Conservation (phyloP, 2,888 invertebrate genomes). For the Leucophenga montana region DNA sequence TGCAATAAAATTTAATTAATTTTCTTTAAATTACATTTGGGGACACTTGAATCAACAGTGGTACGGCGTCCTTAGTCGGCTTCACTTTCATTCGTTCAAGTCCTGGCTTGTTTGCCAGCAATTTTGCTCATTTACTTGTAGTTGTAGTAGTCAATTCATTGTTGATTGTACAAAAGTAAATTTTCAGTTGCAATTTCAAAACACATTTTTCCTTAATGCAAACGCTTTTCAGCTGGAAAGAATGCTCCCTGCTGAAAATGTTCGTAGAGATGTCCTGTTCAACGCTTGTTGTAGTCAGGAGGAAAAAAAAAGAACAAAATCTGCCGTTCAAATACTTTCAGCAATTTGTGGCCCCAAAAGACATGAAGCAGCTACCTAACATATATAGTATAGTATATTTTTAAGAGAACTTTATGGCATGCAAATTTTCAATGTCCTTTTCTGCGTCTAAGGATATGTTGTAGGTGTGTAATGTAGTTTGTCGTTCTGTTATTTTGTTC, state of each 20-base stretch:
- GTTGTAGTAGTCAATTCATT: constrained; percentile 25
- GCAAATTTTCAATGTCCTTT: constrained; percentile 12
- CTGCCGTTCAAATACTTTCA: constrained; percentile 22
- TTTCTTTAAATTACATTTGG: constrained; percentile 27
- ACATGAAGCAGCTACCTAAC: constrained; percentile 6
- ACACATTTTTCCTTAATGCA: constrained; percentile 25
- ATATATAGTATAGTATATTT: too few species aligned
- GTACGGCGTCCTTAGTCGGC: not conserved
- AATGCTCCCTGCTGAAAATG: not conserved
- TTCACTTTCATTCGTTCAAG: not conserved
- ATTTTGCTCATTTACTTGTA: constrained; percentile 23
- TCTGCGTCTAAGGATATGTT: not conserved
- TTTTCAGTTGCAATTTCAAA: constrained; percentile 23
- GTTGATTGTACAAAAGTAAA: constrained; percentile 21
- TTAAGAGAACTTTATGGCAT: constrained; percentile 10
- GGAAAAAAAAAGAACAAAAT: constrained; percentile 8
- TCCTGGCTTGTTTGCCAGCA: not conserved
- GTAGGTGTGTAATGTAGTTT: not conserved
- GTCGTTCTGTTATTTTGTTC: not conserved
- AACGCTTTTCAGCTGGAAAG: constrained; percentile 3
- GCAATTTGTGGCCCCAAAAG: constrained; percentile 24
- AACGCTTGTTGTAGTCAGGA: not conserved
- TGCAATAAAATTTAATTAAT: constrained; percentile 28
- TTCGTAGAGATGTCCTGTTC: not conserved
- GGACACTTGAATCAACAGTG: constrained; percentile 27